Base-by-base conservation (phyloP, 2,888 invertebrate species). In the Cosmopolites sordidus region DNA sequence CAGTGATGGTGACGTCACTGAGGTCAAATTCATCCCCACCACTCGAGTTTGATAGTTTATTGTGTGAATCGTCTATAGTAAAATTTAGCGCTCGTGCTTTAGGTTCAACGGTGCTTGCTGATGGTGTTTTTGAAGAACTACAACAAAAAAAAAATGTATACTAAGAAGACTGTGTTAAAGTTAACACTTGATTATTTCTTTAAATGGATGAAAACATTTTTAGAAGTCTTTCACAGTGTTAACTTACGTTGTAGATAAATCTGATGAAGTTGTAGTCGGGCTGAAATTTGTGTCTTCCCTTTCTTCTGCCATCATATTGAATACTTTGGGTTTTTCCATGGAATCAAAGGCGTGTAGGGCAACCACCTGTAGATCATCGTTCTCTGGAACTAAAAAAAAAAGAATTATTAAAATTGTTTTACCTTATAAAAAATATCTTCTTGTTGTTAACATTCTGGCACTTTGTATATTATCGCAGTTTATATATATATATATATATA, bases 1-100 rank as follows among this genome's bases (percentile, higher is more conserved):
- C 80, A 61, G 86, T 85, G 77, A 89, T 81, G 63, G 82, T 87
- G 15, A 89, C 86, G 70, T 89, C 87, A 68, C 89, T 89, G n/a
- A 89, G 75, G 71, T 89, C 88, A 30, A 56, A 53, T 16, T 62
- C 61, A 15, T 54, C 47, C 8, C 22, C 22, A n/a, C 46, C 37
- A 3, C 58, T 58, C 3, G 58, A 48, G 52, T 61, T 60, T 8
- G 63, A 52, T 42, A 72, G 55, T 11, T 65, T 62, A 51, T 73
- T 73, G n/a, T 58, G 60, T 15, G 66, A 59, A 38, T 69, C 69
- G 8, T 64, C 63, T 16, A 68, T 54, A 2, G 69, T 69, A 45
- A 73, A 73, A 60, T 72, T 73, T 18, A 73, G 60, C 0, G 73
- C 71, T 58, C 73, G 63, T 4, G 69, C 72, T 66, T 69, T 67